A percentile compares a stretch with the other conserved stretches of the same genome.
These are phyloP conservation scores for Tachysurus fulvidraco DNA, from an alignment of 2,113 vertebrate genomes.

Conservation along the genomic window DNA sequence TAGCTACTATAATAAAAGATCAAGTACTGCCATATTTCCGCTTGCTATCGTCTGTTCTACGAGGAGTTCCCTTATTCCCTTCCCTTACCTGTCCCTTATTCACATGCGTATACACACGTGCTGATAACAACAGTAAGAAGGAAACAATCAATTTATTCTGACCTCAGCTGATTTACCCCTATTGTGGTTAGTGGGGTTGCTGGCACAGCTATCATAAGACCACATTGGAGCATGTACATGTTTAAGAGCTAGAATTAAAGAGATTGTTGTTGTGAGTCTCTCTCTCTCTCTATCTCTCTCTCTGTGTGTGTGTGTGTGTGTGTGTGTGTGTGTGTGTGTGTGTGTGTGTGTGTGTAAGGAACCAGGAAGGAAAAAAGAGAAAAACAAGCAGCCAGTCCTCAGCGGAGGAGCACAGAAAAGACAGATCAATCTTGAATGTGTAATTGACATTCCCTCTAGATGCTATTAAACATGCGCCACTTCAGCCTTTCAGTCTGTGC, in stretches of 20 bases:
- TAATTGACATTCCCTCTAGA: conserved; percentile 58
- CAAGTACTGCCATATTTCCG: not conserved
- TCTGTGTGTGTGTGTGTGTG: too few relatives aligned
- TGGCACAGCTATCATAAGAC: not conserved
- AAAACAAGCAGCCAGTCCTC: conserved; percentile 25
- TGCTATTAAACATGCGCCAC: conserved; percentile 55
- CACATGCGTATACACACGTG: not conserved
- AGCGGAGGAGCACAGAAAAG: conserved; percentile 30
- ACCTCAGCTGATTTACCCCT: not conserved
- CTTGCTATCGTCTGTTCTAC: not conserved
- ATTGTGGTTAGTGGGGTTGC: not conserved
- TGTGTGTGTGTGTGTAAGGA: not conserved
- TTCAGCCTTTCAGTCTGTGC: conserved; percentile 29
- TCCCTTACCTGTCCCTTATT: not conserved
- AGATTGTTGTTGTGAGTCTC: not conserved
- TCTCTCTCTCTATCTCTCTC: too few relatives aligned
- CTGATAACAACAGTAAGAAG: not conserved
- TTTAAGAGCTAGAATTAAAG: not conserved
- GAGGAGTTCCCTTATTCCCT: not conserved
- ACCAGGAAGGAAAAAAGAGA: not conserved
- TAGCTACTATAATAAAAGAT: not conserved
- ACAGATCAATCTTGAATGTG: conserved; percentile 51
- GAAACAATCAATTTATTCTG: not conserved
- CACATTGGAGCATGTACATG: not conserved
- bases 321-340: too few relatives aligned